Percentiles rank a stretch among this genome's conserved stretches.
These are phyloP conservation scores for Drosophila equinoxialis DNA, from an alignment of 1,140 invertebrate genomes.

Conservation along the genomic window DNA sequence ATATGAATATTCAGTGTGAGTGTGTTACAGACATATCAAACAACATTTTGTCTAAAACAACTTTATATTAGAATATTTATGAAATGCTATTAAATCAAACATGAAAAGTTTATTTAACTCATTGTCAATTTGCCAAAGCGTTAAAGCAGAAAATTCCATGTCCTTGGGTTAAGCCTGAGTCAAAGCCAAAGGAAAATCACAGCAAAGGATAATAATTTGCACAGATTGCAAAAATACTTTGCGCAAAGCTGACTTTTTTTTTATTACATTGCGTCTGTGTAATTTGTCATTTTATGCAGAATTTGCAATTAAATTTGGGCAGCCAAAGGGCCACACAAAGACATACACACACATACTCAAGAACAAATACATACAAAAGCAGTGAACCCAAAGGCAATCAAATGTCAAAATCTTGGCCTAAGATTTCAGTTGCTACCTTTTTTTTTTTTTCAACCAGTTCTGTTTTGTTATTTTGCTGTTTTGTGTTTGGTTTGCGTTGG, in stretches of 20 bases:
- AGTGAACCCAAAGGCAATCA: constrained; percentile 45
- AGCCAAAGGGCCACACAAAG: constrained; percentile 6
- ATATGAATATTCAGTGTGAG: background rate
- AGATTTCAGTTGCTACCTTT: constrained; percentile 10
- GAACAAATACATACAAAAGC: background rate
- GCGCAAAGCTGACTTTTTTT: background rate
- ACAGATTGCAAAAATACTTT: constrained; percentile 1
- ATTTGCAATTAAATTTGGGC: constrained; percentile 48
- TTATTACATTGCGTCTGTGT: constrained; percentile 25
- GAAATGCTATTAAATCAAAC: constrained; percentile 3
- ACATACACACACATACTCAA: background rate
- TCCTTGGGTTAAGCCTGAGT: background rate
- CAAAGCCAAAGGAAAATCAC: constrained; percentile 24
- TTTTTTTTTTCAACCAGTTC: background rate
- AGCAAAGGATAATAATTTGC: constrained; percentile 9
- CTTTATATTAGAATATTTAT: constrained; percentile 1
- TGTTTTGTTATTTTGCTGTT: constrained; percentile 1
- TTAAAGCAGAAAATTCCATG: constrained; percentile 16
- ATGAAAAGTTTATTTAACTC: constrained; percentile 13
- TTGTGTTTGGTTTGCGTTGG: constrained; percentile 22
- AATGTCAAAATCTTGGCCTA: constrained; percentile 21
- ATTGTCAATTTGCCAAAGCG: constrained; percentile 12
- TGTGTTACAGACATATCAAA: background rate
- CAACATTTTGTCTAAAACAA: background rate
- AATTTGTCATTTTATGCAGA: constrained; percentile 41